These are phyloP conservation scores for Aramus guarauna DNA, from an alignment of 2,113 vertebrate species.

Conservation along the genomic window DNA sequence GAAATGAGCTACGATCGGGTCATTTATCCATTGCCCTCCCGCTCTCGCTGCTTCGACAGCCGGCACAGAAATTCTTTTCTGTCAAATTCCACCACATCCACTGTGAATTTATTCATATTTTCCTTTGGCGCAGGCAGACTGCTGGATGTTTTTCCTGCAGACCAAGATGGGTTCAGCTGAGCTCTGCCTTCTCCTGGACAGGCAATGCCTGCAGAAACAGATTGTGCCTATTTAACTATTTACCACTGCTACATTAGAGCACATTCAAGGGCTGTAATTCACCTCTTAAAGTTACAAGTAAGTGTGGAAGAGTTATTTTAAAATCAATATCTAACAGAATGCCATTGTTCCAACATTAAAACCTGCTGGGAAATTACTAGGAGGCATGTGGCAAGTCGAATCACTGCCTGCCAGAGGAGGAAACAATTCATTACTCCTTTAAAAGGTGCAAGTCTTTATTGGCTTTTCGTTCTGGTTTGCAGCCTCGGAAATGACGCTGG, in stretches of 20 bases:
- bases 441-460: not conserved
- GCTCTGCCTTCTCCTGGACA: not conserved
- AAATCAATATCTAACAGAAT: slow-evolving; percentile 55
- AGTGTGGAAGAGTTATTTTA: slow-evolving; percentile 53
- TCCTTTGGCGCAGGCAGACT: not conserved
- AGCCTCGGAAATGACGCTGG: not conserved
- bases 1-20: not conserved
- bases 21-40: not conserved
- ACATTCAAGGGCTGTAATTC: slow-evolving; percentile 33
- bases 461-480: not conserved
- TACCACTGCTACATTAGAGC: slow-evolving; percentile 7
- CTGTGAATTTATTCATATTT: not conserved
- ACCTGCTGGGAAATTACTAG: slow-evolving; percentile 53
- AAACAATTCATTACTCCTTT: slow-evolving; percentile 30
- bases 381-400: slow-evolving; percentile 34
- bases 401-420: slow-evolving; percentile 31
- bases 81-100: not conserved
- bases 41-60: not conserved
- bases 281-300: slow-evolving; percentile 20
- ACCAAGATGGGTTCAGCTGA: not conserved
- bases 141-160: not conserved
- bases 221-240: not conserved
- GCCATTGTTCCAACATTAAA: slow-evolving; percentile 60
- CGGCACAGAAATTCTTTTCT: not conserved
- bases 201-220: not conserved